Conservation (phyloP, 2,113 vertebrate genomes). For the Proterorhinus semilunaris region DNA sequence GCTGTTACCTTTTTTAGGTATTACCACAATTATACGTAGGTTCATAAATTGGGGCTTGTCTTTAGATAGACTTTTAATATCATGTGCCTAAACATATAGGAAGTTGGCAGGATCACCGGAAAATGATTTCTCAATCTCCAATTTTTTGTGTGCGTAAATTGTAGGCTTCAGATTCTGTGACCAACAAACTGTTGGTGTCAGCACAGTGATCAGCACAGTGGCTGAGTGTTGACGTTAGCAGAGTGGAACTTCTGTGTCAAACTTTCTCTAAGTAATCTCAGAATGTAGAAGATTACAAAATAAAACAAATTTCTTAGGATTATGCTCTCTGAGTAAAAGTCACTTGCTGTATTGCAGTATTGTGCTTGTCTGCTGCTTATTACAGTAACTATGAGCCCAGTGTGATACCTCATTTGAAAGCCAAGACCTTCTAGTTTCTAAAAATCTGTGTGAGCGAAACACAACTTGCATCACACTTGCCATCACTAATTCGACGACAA, state of each 20-base stretch:
- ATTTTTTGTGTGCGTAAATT: slow-evolving; percentile 57
- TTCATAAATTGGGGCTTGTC: no score
- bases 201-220: neutral
- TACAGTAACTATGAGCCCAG: no score
- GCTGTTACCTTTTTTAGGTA: no score
- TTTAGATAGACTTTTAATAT: slow-evolving; percentile 2
- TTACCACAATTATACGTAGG: no score
- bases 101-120: slow-evolving; percentile 60
- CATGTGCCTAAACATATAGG: slow-evolving; percentile 25
- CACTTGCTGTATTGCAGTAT: no score
- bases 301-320: neutral
- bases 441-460: no score
- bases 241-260: slow-evolving; percentile 8
- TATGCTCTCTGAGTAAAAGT: no score
- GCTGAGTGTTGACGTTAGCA: neutral
- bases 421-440: no score
- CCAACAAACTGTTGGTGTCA: neutral
- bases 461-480: no score
- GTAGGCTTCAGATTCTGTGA: slow-evolving; percentile 13
- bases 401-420: no score
- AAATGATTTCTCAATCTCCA: slow-evolving; percentile 68
- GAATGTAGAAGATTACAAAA: neutral
- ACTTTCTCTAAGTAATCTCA: neutral
- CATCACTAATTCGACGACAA: no score
- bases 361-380: no score